Percentiles rank a stretch among this genome's conserved stretches.
These are phyloP conservation scores for Orchesellides sinensis DNA, from an alignment of 2,888 invertebrate genomes.

Conservation along the genomic window DNA sequence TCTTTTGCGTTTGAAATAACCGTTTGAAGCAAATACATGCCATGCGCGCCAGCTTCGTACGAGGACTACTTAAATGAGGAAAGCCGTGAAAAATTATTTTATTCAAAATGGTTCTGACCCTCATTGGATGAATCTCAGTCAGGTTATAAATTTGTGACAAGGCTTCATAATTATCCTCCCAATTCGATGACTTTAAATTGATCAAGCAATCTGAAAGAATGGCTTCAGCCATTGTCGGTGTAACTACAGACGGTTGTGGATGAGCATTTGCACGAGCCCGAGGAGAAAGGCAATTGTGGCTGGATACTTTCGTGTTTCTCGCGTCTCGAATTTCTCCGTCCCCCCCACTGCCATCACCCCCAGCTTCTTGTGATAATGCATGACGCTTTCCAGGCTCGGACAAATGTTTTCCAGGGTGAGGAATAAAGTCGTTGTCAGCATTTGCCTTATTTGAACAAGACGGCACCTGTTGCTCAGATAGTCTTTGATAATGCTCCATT, in stretches of 20 bases:
- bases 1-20: constrained; percentile 33
- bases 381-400: neutral
- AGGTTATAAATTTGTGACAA: constrained; percentile 35
- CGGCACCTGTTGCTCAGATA: no score
- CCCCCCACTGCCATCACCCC: constrained; percentile 1
- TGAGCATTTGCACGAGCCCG: neutral
- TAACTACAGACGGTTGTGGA: constrained; percentile 3
- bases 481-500: no score
- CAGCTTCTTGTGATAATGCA: neutral
- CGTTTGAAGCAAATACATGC: constrained; percentile 48
- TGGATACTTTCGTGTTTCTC: neutral
- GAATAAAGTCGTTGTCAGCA: no score
- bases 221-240: constrained; percentile 15
- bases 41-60: constrained; percentile 34
- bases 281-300: constrained; percentile 25
- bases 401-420: no score
- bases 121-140: constrained; percentile 23
- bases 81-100: constrained; percentile 38
- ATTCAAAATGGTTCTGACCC: constrained; percentile 24
- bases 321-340: neutral
- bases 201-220: constrained; percentile 4
- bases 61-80: constrained; percentile 29
- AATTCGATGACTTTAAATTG: constrained; percentile 22
- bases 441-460: no score
- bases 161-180: constrained; percentile 45